Percentiles rank a stretch among this genome's conserved stretches.
These are phyloP conservation scores for Lumbricus terrestris DNA, from an alignment of 2,888 invertebrate genomes.

Conservation along the genomic window DNA sequence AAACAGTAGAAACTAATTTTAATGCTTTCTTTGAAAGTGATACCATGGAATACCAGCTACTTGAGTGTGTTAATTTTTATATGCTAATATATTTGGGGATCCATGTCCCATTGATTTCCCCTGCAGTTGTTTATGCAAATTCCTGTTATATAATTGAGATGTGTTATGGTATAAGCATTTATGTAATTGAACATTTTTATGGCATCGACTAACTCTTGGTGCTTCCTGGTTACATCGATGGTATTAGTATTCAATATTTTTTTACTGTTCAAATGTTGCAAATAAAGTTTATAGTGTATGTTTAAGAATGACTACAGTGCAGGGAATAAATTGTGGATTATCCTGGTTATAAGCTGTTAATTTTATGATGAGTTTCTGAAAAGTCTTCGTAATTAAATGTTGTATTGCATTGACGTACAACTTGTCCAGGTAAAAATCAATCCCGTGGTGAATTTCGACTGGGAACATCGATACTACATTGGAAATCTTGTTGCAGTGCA, in stretches of 20 bases:
- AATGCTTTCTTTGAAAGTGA: background rate
- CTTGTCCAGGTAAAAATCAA: conserved; percentile 75
- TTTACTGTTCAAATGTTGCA: no score
- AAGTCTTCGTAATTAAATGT: background rate
- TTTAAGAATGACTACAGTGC: background rate
- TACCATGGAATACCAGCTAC: background rate
- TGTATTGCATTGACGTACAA: background rate
- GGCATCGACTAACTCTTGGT: no score
- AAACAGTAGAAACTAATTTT: no score
- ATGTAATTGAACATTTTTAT: no score
- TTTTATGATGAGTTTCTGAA: background rate
- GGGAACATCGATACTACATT: conserved; percentile 83
- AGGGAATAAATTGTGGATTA: background rate
- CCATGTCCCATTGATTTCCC: no score
- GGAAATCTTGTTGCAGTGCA: conserved; percentile 87
- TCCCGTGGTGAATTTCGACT: conserved; percentile 86
- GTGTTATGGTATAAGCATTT: no score
- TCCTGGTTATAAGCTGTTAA: background rate
- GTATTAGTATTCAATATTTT: no score
- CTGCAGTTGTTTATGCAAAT: no score
- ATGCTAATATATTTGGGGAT: no score
- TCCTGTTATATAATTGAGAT: no score
- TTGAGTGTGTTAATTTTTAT: background rate
- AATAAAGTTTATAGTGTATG: no score
- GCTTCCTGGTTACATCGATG: background rate